Percentiles rank a stretch among this genome's conserved stretches.
Evolutionary conservation across 2,888 invertebrate genomes (phyloP).

Genomic region (Lobophora halterata): DNA sequence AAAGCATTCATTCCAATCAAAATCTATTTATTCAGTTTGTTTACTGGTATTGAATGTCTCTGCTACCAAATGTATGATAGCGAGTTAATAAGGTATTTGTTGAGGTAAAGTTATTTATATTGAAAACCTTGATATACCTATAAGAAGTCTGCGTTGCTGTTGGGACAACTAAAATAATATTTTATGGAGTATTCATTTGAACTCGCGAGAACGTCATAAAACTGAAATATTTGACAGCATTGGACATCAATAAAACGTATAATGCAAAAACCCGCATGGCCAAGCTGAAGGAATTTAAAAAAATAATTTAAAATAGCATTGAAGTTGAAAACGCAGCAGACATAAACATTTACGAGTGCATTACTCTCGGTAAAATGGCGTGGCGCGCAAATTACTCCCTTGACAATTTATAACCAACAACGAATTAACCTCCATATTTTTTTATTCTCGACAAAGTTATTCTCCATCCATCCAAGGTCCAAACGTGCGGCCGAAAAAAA

Average conservation of each 20-base stretch:
- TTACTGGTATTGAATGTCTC: constrained; percentile 29
- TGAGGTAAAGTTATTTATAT: constrained; percentile 1
- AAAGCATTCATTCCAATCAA: constrained; percentile 55
- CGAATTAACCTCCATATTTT: constrained; percentile 38
- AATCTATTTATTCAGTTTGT: constrained; percentile 55
- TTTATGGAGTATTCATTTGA: constrained; percentile 36
- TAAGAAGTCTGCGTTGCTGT: constrained; percentile 5
- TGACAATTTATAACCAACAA: constrained; percentile 44
- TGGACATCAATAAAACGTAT: constrained; percentile 53
- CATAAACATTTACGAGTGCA: constrained; percentile 78
- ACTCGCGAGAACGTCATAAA: constrained; percentile 52
- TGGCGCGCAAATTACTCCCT: constrained; percentile 58
- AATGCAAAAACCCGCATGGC: constrained; percentile 44
- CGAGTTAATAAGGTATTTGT: constrained; percentile 7
- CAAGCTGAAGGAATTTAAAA: constrained; percentile 48
- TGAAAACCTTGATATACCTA: constrained; percentile 7
- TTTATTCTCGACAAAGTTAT: constrained; percentile 23
- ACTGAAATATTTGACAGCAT: constrained; percentile 55
- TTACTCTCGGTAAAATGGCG: constrained; percentile 67
- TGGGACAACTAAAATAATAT: constrained; percentile 28
- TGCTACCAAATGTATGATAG: background rate
- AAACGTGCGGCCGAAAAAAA: constrained; percentile 26
- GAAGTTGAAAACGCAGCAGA: constrained; percentile 59
- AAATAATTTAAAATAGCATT: constrained; percentile 67
- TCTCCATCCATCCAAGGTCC: constrained; percentile 27